Percentiles rank a stretch among this genome's conserved stretches.
Conservation (phyloP, 1,140 invertebrate species). For the Zaprionus davidi region DNA sequence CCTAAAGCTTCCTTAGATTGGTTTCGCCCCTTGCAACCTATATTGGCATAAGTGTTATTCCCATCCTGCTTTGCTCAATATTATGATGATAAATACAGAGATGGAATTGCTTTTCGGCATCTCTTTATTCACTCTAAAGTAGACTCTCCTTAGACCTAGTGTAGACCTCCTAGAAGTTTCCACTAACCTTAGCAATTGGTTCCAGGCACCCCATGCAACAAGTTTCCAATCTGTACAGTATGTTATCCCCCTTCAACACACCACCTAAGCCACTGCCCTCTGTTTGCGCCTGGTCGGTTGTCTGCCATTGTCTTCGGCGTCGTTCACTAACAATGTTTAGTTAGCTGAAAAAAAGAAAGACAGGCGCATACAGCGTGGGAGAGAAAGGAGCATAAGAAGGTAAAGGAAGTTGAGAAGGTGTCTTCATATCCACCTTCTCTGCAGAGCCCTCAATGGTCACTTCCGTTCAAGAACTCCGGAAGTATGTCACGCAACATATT, state of each 20-base stretch:
- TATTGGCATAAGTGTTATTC: no score
- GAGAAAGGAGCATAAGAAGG: background rate
- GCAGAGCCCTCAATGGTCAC: conserved; percentile 24
- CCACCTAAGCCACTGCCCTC: conserved; percentile 34
- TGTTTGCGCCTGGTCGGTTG: conserved; percentile 22
- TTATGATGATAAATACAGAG: no score
- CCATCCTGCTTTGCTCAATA: no score
- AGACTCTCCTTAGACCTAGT: no score
- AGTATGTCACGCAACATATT: conserved; percentile 77
- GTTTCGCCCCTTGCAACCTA: no score
- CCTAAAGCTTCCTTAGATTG: no score
- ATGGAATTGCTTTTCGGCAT: no score
- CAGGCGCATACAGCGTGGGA: conserved; percentile 21
- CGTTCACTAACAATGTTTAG: conserved; percentile 82
- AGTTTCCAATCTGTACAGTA: no score
- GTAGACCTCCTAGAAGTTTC: no score
- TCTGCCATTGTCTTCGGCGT: conserved; percentile 56
- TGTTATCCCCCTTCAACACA: background rate
- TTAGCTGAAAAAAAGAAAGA: conserved; percentile 76
- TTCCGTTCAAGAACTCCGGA: conserved; percentile 64
- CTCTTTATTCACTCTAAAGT: no score
- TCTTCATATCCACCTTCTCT: conserved; percentile 18
- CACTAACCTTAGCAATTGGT: no score
- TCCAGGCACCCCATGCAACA: no score
- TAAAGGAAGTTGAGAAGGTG: conserved; percentile 11